Evolutionary conservation across 2,888 invertebrate genomes (phyloP).

Genomic region (Perithous albicinctus): DNA sequence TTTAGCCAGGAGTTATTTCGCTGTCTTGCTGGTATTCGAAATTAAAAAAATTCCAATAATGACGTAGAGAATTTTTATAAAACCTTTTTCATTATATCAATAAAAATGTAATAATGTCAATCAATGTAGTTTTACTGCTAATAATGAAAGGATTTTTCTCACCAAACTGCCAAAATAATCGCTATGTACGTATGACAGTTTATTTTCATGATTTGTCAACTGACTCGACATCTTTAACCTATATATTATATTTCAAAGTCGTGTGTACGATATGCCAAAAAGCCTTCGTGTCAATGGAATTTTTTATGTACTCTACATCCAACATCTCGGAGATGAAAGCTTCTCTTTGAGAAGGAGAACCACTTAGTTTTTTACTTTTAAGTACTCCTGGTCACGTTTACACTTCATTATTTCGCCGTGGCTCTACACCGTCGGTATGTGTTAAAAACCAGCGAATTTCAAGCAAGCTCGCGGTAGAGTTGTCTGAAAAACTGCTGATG

Average conservation of each 20-base stretch:
- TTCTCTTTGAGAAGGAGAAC: not conserved
- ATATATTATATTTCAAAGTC: not conserved
- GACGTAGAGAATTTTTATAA: too few species aligned
- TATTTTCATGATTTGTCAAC: too few species aligned
- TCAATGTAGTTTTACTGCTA: too few species aligned
- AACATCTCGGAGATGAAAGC: not conserved
- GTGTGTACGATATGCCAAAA: not conserved
- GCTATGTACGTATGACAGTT: too few species aligned
- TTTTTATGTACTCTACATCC: not conserved
- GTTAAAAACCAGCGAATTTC: not conserved
- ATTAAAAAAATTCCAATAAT: not conserved
- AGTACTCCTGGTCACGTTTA: not conserved
- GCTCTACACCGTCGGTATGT: not conserved
- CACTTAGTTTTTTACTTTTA: not conserved
- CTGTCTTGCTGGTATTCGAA: not conserved
- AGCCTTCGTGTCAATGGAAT: slow-evolving; percentile 6
- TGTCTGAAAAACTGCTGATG: too few species aligned
- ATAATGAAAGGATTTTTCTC: too few species aligned
- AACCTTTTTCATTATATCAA: too few species aligned
- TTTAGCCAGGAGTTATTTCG: not conserved
- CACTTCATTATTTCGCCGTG: not conserved
- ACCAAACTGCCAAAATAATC: too few species aligned
- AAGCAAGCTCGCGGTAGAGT: not conserved
- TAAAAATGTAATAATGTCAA: too few species aligned
- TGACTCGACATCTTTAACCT: too few species aligned